Evolutionary conservation across 2,797 vertebrate species (phyloP).

Genomic region (Peromyscus eremicus): DNA sequence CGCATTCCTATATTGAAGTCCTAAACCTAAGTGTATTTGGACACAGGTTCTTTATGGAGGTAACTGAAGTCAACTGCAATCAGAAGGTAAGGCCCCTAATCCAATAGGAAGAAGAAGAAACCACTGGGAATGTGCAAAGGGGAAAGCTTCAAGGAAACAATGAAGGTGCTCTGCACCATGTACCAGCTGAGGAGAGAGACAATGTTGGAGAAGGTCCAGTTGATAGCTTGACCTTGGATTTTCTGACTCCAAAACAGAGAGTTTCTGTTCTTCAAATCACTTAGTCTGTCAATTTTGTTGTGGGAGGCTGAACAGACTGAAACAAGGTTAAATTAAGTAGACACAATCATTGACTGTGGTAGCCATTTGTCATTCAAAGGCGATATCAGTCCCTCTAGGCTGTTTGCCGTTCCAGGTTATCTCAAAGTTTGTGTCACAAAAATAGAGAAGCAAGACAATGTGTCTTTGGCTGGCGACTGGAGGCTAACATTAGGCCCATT

Average conservation of each 20-base stretch:
- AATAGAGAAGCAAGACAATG: not conserved
- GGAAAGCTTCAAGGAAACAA: not conserved
- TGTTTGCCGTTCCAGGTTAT: not conserved
- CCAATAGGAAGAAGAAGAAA: not conserved
- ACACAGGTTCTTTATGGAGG: not conserved
- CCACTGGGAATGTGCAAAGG: not conserved
- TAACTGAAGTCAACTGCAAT: not conserved
- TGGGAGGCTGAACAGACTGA: not conserved
- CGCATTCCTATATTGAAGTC: not conserved
- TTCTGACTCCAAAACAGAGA: not conserved
- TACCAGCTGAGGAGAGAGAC: not conserved
- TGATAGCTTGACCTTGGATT: not conserved
- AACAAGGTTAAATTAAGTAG: not conserved
- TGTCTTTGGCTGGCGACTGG: not conserved
- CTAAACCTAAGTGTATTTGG: not conserved
- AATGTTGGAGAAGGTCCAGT: not conserved
- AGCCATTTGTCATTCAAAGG: not conserved
- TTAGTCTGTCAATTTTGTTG: not conserved
- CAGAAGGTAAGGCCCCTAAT: not conserved
- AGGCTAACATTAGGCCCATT: not conserved
- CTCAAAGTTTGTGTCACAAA: not conserved
- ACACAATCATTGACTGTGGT: not conserved
- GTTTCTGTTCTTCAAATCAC: slow-evolving; percentile 11
- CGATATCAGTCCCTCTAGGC: not conserved
- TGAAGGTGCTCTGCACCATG: too few species aligned